A percentile compares a stretch with the other conserved stretches of the same genome.
Conservation (phyloP, 2,888 invertebrate genomes). For the Dasypolia templi region DNA sequence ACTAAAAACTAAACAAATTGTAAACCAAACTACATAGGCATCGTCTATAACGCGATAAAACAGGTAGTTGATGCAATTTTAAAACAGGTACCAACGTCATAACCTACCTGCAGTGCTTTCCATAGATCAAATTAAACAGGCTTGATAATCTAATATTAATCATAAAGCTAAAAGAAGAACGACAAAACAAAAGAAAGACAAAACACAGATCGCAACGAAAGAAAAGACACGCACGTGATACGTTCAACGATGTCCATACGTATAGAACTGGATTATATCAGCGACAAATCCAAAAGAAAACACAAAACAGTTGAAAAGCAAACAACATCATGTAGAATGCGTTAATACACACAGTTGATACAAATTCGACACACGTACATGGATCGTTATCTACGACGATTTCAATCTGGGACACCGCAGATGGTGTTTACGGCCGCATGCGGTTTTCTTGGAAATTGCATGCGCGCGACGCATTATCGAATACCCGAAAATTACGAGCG, state of each 20-base stretch:
- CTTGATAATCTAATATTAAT: background rate
- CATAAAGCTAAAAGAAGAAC: background rate
- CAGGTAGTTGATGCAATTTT: conserved; percentile 37
- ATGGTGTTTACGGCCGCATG: conserved; percentile 69
- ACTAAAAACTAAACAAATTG: background rate
- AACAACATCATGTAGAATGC: conserved; percentile 27
- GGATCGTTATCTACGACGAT: conserved; percentile 66
- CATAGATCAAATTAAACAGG: conserved; percentile 42
- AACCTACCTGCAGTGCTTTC: conserved; percentile 62
- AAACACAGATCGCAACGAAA: background rate
- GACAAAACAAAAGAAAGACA: background rate
- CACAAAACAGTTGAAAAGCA: conserved; percentile 16
- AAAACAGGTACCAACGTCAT: background rate
- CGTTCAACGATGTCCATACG: conserved; percentile 63
- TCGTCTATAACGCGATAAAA: conserved; percentile 8
- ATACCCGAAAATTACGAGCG: conserved; percentile 71
- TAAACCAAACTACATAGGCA: background rate
- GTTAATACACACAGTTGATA: conserved; percentile 50
- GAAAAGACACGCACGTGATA: conserved; percentile 30
- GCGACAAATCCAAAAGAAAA: background rate
- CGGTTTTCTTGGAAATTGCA: conserved; percentile 79
- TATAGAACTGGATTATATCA: background rate
- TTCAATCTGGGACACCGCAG: conserved; percentile 74
- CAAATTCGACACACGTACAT: conserved; percentile 53
- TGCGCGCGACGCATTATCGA: conserved; percentile 75